Conservation (phyloP, 2,113 vertebrate species). For the Sapayoa aenigma region DNA sequence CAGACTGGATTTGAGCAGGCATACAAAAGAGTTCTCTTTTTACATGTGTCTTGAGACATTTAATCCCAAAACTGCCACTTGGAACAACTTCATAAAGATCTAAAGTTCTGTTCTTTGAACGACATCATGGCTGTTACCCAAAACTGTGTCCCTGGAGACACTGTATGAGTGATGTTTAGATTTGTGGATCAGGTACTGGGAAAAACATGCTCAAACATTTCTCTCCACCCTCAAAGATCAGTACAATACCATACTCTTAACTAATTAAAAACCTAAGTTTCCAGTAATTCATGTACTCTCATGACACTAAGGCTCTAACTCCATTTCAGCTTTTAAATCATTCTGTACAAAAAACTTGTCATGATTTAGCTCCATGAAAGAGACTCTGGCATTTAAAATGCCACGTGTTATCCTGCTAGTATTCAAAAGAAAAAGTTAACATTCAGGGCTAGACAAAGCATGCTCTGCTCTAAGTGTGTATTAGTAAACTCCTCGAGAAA, state of each 20-base stretch:
- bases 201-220: neutral
- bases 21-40: neutral
- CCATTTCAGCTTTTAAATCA: neutral
- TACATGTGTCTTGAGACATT: neutral
- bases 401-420: neutral
- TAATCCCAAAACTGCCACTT: neutral
- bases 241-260: neutral
- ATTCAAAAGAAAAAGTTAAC: constrained; percentile 16
- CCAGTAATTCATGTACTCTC: neutral
- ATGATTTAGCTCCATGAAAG: neutral
- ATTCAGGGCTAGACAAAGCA: neutral
- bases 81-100: neutral
- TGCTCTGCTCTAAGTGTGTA: neutral
- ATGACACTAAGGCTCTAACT: neutral
- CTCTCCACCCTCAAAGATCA: neutral
- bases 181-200: neutral
- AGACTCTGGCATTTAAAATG: neutral
- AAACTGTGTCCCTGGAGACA: neutral
- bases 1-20: neutral
- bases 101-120: neutral
- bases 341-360: neutral
- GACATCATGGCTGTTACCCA: neutral
- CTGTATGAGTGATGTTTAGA: neutral
- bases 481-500: neutral
- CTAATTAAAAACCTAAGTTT: neutral